phyloP scores from a whole-genome alignment of 2,113 vertebrate genomes.

The Trogon surrucura region DNA sequence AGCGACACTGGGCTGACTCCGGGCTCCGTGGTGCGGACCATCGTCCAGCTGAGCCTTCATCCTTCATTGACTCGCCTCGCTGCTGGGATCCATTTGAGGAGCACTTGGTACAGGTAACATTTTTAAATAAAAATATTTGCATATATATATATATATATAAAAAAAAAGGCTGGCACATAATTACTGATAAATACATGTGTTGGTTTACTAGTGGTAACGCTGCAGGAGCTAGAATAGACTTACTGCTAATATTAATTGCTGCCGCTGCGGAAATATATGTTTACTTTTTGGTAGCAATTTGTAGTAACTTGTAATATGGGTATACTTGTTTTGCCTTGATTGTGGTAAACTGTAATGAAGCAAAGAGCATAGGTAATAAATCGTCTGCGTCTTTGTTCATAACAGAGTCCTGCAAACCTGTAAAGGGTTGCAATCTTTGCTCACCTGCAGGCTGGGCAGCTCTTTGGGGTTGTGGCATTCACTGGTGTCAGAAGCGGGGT shows the following conservation, averaged over 20 bases:
- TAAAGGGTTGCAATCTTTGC: neutral
- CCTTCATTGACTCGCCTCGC: accelerated
- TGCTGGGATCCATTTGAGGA: neutral
- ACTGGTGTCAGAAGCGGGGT: neutral
- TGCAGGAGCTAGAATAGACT: neutral
- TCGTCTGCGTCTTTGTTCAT: neutral
- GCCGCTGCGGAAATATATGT: neutral
- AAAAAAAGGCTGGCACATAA: neutral
- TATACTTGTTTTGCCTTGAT: neutral
- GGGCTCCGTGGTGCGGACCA: accelerated
- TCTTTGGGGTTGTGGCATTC: neutral
- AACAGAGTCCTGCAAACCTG: neutral
- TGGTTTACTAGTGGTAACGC: neutral
- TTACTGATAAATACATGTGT: neutral
- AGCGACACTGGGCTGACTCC: neutral
- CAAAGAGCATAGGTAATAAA: neutral
- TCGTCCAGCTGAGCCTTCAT: neutral
- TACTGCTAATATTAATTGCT: neutral
- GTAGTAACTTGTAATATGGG: neutral
- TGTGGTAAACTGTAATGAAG: neutral
- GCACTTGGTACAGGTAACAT: neutral
- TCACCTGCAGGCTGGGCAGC: neutral
- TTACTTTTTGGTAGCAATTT: neutral
- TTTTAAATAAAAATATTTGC: neutral
- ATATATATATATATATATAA: neutral